phyloP scores from a whole-genome alignment of 2,888 invertebrate genomes.

The Sussaba pulchella region DNA sequence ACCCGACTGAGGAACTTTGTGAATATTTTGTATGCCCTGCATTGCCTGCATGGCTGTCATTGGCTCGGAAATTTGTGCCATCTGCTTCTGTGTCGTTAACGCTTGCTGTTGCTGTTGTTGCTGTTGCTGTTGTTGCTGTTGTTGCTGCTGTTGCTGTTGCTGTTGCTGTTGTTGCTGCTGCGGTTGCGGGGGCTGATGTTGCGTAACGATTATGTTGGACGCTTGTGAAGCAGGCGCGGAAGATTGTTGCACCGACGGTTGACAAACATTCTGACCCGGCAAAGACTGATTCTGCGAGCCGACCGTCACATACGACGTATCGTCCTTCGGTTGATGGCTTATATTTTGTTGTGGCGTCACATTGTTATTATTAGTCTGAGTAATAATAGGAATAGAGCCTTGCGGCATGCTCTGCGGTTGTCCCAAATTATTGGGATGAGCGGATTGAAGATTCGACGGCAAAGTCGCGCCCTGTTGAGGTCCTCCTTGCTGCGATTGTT shows the following conservation, averaged over 20 bases:
- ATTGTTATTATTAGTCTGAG: conserved; percentile 82
- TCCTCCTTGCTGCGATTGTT: conserved; percentile 76
- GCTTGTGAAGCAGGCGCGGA: conserved; percentile 76
- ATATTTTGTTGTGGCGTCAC: conserved; percentile 77
- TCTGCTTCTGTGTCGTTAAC: conserved; percentile 72
- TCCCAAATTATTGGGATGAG: conserved; percentile 85
- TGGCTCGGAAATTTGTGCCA: conserved; percentile 80
- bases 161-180: conserved; percentile 85
- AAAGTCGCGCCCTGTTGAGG: conserved; percentile 88
- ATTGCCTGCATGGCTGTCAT: conserved; percentile 79
- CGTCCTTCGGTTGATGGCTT: conserved; percentile 77
- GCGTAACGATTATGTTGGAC: conserved; percentile 78
- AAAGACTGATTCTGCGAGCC: conserved; percentile 77
- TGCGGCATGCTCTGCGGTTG: conserved; percentile 87
- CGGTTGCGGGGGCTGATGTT: conserved; percentile 83
- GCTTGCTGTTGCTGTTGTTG: conserved; percentile 82
- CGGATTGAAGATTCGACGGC: conserved; percentile 86
- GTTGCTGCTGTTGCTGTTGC: conserved; percentile 85
- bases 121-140: conserved; percentile 85
- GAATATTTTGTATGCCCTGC: conserved; percentile 81
- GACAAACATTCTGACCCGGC: conserved; percentile 78
- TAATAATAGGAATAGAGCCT: conserved; percentile 87
- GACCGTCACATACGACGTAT: conserved; percentile 74
- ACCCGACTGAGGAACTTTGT: conserved; percentile 81
- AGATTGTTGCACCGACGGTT: conserved; percentile 74